Base-by-base conservation (phyloP, 1,140 invertebrate species). In the Apis cerana region DNA sequence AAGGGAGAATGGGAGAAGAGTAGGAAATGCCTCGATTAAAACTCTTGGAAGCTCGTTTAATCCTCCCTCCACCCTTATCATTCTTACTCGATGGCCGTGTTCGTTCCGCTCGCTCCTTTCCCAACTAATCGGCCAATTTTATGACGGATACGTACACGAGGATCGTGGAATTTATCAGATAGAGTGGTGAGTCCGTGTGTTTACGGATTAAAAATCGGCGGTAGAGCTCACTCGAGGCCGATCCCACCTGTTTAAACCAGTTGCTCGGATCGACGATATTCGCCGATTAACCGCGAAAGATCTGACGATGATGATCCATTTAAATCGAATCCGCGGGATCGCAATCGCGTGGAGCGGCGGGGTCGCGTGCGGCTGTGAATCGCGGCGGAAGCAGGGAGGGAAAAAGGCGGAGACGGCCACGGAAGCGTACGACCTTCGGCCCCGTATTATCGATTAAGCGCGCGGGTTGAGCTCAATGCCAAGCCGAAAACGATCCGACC, bases 401-500 rank as follows among this genome's bases (percentile, higher is more conserved):
- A 70, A 78, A 87, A 72, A 83, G 61, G 50, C 71, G 87, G 87
- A 88, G 87, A 88, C 86, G 4, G 86, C 75, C 87, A 54, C 87
- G 43, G 62, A 68, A 76, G 79, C 83, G 86, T 88, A 88, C 87
- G 87, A 88, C 87, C 87, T 88, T 88, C 87, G 79, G 52, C 21
- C n/a, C 33, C 21, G 65, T 62, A 21, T n/a, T 85, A 88, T 88
- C 86, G 87, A 88, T 88, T 88, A 88, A 87, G 78, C 71, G 58
- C 33, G 17, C 77, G 54, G 54, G 54, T 77, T 84, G 71, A 88
- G 82, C 86, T 88, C 86, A 88, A 88, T 88, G 86, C 78, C 86
- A 82, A 65, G 56, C 65, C 82, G 59, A 78, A 67, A 82, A 65
- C 72, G 75, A 84, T 87, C 67, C 33, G 23, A 21, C 33, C 72